phyloP scores from a whole-genome alignment of 2,888 invertebrate genomes.

The Ophion ventricosus region DNA sequence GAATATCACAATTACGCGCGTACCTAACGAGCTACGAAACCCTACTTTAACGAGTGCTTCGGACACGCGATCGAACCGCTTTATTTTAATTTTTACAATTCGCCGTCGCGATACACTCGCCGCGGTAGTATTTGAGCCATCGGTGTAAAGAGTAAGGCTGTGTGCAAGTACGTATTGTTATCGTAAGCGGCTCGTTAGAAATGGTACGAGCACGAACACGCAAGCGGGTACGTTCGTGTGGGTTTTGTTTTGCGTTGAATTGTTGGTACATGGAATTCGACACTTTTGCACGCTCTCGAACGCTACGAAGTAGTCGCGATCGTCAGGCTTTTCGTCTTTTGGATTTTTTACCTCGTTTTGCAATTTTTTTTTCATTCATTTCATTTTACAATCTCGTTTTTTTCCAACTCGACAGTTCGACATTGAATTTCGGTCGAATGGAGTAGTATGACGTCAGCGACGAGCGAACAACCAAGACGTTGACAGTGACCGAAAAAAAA shows the following conservation, averaged over 20 bases:
- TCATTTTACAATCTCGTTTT: too few species aligned
- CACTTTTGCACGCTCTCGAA: slow-evolving; percentile 30
- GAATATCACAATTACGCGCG: background rate
- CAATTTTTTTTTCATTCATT: background rate
- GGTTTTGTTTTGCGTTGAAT: slow-evolving; percentile 9
- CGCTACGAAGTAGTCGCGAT: background rate
- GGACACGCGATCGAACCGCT: background rate
- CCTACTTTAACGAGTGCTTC: background rate
- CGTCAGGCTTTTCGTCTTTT: slow-evolving; percentile 17
- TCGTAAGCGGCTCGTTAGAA: slow-evolving; percentile 15
- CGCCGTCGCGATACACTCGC: slow-evolving; percentile 15
- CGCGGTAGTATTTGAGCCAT: slow-evolving; percentile 33
- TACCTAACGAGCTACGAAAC: background rate
- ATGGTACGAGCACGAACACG: slow-evolving; percentile 13
- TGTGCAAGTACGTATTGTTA: slow-evolving; percentile 14
- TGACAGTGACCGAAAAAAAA: slow-evolving; percentile 3
- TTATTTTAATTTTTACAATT: background rate
- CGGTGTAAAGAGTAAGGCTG: slow-evolving; percentile 29
- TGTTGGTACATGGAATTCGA: background rate
- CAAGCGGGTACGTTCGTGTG: slow-evolving; percentile 38
- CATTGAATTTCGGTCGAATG: background rate
- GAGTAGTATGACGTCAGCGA: background rate
- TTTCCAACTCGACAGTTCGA: background rate
- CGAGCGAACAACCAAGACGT: background rate
- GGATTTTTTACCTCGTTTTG: background rate